These are phyloP conservation scores for Pseudolaguvia tuberculata DNA, from an alignment of 2,113 vertebrate species.

Conservation along the genomic window DNA sequence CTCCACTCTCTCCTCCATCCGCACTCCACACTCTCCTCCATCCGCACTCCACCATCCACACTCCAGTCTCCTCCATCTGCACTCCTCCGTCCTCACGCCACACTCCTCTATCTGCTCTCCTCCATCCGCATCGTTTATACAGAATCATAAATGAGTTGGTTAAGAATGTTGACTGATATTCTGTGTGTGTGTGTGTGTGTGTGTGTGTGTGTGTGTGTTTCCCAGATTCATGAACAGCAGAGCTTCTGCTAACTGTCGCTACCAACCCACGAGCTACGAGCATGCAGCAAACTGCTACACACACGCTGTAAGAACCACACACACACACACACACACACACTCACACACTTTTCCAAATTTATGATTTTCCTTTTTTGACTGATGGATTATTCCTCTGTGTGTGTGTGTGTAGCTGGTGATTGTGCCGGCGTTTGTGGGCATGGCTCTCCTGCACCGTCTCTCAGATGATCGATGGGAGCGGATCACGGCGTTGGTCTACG, in stretches of 20 bases:
- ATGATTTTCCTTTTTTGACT: not conserved
- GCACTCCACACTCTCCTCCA: too few relatives aligned
- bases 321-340: not conserved
- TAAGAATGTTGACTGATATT: too few relatives aligned
- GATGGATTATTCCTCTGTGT: too few relatives aligned
- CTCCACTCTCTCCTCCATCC: too few relatives aligned
- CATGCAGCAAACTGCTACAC: constrained; percentile 99
- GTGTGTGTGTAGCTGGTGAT: constrained; percentile 68
- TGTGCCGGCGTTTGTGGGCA: constrained; percentile 86
- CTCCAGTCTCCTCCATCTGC: too few relatives aligned
- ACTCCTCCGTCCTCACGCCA: too few relatives aligned
- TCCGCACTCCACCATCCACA: too few relatives aligned
- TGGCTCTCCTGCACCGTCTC: constrained; percentile 82
- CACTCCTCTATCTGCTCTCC: too few relatives aligned
- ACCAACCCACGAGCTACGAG: constrained; percentile 94
- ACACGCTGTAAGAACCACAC: constrained; percentile 75
- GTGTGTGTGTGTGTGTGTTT: constrained; percentile 41
- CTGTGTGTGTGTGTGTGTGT: too few relatives aligned
- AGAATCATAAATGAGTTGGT: too few relatives aligned
- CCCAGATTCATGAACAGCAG: constrained; percentile 96
- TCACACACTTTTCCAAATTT: not conserved
- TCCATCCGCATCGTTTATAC: too few relatives aligned
- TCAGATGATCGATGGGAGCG: constrained; percentile 88
- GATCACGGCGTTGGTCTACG: constrained; percentile 93
- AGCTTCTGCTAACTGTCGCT: constrained; percentile 91